Evolutionary conservation across 2,113 vertebrate genomes (phyloP), one percentile per base, ranked within the genome.

Genomic region (Anolis carolinensis): DNA sequence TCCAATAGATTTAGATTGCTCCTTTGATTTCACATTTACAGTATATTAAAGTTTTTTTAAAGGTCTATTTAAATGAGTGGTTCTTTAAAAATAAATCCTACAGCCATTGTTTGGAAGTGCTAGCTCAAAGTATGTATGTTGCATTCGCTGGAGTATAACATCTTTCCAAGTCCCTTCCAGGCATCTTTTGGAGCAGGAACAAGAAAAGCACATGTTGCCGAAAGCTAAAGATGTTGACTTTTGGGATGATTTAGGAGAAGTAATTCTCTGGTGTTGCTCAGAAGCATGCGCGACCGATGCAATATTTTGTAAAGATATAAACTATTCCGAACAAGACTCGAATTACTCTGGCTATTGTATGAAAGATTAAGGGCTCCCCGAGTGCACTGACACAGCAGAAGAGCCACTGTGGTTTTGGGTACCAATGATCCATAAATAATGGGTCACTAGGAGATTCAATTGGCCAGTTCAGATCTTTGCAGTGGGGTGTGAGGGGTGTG

Each of bases 401-500:
- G 23, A 84, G 55, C 76, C 32, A 79, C 68, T 83, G 50, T 65
- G 59, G 86, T 72, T 88, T 67, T 79, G 74, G 23, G 14, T 68
- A 44, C 79, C 71, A 86, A 21, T 81, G 79, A 86, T 81, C 79
- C 71, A 5, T 81, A 76, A 86, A 75, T 81, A 75, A 86, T 5
- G n/a, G 85, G 79, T 86, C 85, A 81, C 71, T 83, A n/a, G 32
- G 71, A 88, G 70, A 80, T 80, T 88, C 73, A 84, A 88, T 80
- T 27, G 44, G 85, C 16, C 59, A 44, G 62, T 68, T 75, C 59
- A 68, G 79, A 83, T 79, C 70, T 48, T 84, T 84, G 44, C 59
- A 80, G 10, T 74, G 11, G 52, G 52, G 65, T 71, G n/a, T 80
- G 82, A 63, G 71, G 79, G 70, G 59, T 75, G 78, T 75, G 70